Percentiles rank a stretch among this genome's conserved stretches.
Conservation (phyloP, 2,113 vertebrate genomes). For the Zosterops lateralis region DNA sequence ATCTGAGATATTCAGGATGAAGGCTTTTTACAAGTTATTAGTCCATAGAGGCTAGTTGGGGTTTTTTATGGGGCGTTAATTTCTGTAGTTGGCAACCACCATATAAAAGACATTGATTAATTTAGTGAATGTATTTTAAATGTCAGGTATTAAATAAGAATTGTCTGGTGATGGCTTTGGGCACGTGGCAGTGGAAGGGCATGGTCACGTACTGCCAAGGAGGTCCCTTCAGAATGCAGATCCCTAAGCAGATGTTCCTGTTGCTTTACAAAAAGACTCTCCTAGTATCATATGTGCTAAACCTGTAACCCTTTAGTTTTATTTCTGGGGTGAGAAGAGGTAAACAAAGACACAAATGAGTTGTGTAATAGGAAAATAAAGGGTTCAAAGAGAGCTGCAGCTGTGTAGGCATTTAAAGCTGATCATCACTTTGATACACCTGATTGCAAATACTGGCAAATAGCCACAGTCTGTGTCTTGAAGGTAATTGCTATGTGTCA, state of each 20-base stretch:
- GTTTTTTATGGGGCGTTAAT: not conserved
- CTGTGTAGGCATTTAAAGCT: not conserved
- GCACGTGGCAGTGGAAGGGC: fast-evolving
- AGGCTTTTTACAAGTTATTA: not conserved
- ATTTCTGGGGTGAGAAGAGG: not conserved
- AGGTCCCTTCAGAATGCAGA: not conserved
- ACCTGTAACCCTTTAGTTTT: not conserved
- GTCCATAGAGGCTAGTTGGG: not conserved
- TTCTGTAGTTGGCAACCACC: not conserved
- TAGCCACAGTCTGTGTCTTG: not conserved
- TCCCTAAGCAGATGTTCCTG: not conserved
- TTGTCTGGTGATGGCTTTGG: not conserved
- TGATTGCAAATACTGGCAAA: not conserved
- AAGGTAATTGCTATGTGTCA: not conserved
- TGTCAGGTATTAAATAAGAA: not conserved
- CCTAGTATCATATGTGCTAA: not conserved
- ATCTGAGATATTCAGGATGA: not conserved
- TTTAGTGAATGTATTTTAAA: not conserved
- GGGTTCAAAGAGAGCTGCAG: not conserved
- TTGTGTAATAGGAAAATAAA: not conserved
- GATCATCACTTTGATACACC: not conserved
- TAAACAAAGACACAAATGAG: not conserved
- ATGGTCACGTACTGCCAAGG: not conserved
- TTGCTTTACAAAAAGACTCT: not conserved
- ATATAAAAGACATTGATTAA: not conserved